phyloP scores from a whole-genome alignment of 92 coral and sea anemone genomes.

The Phymanthus crucifer region DNA sequence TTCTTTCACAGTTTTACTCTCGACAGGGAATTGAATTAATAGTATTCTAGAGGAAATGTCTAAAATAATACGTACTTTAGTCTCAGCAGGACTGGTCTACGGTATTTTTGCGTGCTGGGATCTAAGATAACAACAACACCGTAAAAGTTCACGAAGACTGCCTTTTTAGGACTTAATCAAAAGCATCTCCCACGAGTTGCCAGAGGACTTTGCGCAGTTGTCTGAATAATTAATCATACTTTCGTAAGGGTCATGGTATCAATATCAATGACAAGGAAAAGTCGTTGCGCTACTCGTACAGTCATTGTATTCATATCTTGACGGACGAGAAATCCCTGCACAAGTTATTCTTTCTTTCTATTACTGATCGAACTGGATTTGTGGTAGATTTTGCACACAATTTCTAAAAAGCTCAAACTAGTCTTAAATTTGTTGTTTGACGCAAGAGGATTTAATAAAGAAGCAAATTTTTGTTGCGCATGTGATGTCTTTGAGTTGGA shows the following conservation, averaged over 20 bases:
- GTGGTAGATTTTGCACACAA: background rate
- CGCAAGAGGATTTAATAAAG: background rate
- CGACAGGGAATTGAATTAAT: background rate
- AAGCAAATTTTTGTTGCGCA: background rate
- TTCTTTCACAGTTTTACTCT: background rate
- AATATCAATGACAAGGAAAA: background rate
- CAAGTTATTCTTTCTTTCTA: background rate
- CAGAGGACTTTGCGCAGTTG: background rate
- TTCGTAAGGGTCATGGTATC: background rate
- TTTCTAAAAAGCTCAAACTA: background rate
- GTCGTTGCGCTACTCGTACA: background rate
- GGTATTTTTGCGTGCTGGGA: slow-evolving; percentile 5
- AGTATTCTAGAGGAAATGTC: background rate
- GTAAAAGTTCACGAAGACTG: background rate
- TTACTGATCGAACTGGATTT: background rate
- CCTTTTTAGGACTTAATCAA: background rate
- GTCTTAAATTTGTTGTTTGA: background rate
- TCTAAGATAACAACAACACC: background rate
- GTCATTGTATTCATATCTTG: background rate
- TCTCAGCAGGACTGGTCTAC: background rate
- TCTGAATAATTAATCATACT: background rate
- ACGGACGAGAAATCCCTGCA: background rate
- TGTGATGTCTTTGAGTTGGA: background rate
- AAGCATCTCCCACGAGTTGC: background rate
- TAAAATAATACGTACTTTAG: background rate